Evolutionary conservation across 2,888 invertebrate genomes (phyloP).

Genomic region (Furcula furcula): DNA sequence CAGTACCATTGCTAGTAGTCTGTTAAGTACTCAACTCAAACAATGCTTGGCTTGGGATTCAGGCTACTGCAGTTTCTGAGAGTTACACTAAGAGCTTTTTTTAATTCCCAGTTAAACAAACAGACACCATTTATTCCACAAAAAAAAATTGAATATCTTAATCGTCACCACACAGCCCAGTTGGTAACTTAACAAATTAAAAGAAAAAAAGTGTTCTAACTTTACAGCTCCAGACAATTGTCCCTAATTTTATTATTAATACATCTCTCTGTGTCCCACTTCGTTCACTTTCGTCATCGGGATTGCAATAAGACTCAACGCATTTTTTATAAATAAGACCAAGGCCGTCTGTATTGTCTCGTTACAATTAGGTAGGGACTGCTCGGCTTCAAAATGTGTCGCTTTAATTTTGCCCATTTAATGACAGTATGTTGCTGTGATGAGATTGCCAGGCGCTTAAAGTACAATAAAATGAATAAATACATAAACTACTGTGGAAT

Average conservation of each 20-base stretch:
- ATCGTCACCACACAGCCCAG: no score
- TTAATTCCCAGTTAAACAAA: no score
- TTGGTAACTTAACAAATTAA: no score
- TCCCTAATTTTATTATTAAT: constrained; percentile 4
- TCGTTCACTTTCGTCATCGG: constrained; percentile 13
- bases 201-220: background rate
- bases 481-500: no score
- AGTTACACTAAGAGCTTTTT: no score
- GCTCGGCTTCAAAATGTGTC: background rate
- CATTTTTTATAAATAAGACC: constrained; percentile 23
- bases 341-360: constrained; percentile 18
- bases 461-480: no score
- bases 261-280: background rate
- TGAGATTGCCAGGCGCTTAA: constrained; percentile 7
- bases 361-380: constrained; percentile 8
- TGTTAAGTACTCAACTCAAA: no score
- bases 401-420: constrained; percentile 14
- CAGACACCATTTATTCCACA: no score
- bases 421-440: constrained; percentile 12
- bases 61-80: no score
- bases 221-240: constrained; percentile 12
- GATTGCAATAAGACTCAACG: constrained; percentile 11
- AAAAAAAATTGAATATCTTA: no score
- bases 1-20: no score
- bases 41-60: no score